A percentile compares a stretch with the other conserved stretches of the same genome.
Conservation (phyloP, 2,113 vertebrate genomes). For the Cheilinus undulatus region DNA sequence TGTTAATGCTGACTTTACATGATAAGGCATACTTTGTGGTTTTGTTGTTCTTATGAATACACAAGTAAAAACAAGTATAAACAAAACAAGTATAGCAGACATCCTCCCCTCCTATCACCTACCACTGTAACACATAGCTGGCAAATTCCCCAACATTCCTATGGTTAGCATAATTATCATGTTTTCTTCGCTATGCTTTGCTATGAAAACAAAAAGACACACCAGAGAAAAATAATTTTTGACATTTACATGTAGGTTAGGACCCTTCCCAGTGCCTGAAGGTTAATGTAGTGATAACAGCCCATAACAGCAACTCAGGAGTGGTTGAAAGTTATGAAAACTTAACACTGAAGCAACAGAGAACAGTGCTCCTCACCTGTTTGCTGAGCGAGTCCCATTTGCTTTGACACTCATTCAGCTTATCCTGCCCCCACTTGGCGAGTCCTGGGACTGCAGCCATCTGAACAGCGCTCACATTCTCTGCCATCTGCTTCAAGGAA, state of each 20-base stretch:
- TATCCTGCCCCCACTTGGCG: slow-evolving; percentile 86
- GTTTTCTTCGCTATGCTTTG: not conserved
- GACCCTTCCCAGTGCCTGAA: not conserved
- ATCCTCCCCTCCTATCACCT: too few relatives aligned
- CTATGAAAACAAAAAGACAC: not conserved
- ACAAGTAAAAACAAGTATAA: not conserved
- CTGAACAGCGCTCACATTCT: slow-evolving; percentile 86
- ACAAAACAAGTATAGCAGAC: too few relatives aligned
- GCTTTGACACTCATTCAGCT: slow-evolving; percentile 81
- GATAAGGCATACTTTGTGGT: not conserved
- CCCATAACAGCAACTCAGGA: not conserved
- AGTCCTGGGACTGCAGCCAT: slow-evolving; percentile 81
- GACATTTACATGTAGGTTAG: not conserved
- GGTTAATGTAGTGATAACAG: not conserved
- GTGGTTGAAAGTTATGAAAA: not conserved
- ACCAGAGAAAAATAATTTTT: not conserved
- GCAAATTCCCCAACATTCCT: not conserved
- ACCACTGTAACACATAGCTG: not conserved
- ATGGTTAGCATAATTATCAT: not conserved
- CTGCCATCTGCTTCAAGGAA: slow-evolving; percentile 90
- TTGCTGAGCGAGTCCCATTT: slow-evolving; percentile 90
- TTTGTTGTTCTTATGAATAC: not conserved
- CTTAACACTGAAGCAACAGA: not conserved
- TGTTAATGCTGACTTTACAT: not conserved
- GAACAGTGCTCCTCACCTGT: slow-evolving; percentile 83